Percentiles rank a stretch among this genome's conserved stretches.
phyloP scores from a whole-genome alignment of 1,140 invertebrate genomes.

The Rhagoletis pomonella region DNA sequence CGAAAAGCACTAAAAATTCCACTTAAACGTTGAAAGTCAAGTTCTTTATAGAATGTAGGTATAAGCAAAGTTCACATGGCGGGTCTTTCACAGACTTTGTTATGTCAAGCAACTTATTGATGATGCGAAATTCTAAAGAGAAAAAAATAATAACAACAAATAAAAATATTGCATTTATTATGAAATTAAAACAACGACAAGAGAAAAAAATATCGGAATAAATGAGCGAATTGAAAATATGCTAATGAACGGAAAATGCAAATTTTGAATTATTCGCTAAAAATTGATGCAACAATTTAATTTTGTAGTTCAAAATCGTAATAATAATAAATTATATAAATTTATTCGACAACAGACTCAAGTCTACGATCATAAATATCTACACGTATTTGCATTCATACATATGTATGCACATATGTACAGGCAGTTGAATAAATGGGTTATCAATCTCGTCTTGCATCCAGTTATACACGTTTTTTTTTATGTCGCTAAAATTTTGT shows the following conservation, averaged over 20 bases:
- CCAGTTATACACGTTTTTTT: conserved; percentile 41
- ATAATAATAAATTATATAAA: conserved; percentile 38
- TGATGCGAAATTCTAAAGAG: neutral
- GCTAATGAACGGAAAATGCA: neutral
- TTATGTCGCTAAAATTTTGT: neutral
- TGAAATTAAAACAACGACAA: neutral
- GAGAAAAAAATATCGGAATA: neutral
- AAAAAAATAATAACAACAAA: neutral
- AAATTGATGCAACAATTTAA: neutral
- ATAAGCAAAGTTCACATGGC: neutral
- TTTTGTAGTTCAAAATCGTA: conserved; percentile 34
- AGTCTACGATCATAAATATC: neutral
- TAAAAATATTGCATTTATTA: neutral
- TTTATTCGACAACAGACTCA: neutral
- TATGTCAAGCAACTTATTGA: neutral
- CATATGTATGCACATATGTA: neutral
- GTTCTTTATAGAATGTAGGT: neutral
- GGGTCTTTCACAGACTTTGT: neutral
- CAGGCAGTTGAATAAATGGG: too few relatives aligned
- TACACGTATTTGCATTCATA: neutral
- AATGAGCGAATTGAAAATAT: neutral
- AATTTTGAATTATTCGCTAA: neutral
- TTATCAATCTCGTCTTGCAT: neutral
- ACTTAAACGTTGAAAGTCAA: conserved; percentile 44
- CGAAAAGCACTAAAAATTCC: neutral